A percentile compares a stretch with the other conserved stretches of the same genome.
phyloP scores from a whole-genome alignment of 2,797 vertebrate species.

The Vespertilio murinus region DNA sequence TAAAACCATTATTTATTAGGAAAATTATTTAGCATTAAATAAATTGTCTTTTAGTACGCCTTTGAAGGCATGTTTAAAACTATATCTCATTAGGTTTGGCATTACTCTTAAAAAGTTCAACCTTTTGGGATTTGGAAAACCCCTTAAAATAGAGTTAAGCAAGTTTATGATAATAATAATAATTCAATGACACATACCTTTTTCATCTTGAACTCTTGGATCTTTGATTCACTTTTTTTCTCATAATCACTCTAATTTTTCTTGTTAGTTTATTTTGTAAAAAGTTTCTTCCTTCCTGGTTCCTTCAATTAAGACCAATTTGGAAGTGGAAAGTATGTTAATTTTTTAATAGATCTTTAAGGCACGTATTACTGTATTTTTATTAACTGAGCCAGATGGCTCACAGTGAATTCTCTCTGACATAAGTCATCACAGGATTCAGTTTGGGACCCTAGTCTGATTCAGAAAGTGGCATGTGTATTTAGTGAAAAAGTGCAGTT shows the following conservation, averaged over 20 bases:
- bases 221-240: not conserved
- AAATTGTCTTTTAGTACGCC: not conserved
- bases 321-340: slow-evolving; percentile 72
- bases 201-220: not conserved
- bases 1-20: slow-evolving; percentile 28
- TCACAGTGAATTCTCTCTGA: slow-evolving; percentile 73
- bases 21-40: not conserved
- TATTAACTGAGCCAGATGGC: slow-evolving; percentile 78
- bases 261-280: slow-evolving; percentile 57
- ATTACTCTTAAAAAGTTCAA: not conserved
- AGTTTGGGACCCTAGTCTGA: slow-evolving; percentile 67
- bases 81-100: not conserved
- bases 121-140: not conserved
- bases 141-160: not conserved
- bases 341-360: slow-evolving; percentile 75
- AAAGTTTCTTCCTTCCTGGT: slow-evolving; percentile 70
- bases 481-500: slow-evolving; percentile 52
- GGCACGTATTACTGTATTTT: slow-evolving; percentile 72
- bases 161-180: not conserved
- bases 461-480: slow-evolving; percentile 63
- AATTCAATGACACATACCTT: not conserved
- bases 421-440: slow-evolving; percentile 76
- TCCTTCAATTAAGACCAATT: slow-evolving; percentile 66
- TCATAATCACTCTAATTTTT: slow-evolving; percentile 31
- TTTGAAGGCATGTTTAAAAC: slow-evolving; percentile 21